phyloP scores from a whole-genome alignment of 2,888 invertebrate genomes.

The Steromphala cineraria region DNA sequence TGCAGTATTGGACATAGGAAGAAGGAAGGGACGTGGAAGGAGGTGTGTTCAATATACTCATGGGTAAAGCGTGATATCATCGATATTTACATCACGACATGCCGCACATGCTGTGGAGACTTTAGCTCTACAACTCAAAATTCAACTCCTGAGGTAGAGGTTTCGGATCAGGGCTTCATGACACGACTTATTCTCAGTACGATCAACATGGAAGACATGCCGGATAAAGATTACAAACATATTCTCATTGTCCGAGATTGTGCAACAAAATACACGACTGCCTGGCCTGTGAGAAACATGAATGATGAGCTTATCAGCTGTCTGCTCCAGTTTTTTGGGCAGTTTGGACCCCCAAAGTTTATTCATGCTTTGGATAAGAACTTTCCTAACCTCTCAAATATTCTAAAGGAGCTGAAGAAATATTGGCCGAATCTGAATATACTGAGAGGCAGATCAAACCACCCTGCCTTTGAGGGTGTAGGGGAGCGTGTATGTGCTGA shows the following conservation, averaged over 20 bases:
- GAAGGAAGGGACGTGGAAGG: not conserved
- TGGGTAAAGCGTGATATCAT: not conserved
- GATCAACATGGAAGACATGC: slow-evolving; percentile 11
- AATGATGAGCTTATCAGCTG: not conserved
- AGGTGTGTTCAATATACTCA: not conserved
- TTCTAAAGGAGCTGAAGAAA: not conserved
- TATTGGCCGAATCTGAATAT: not conserved
- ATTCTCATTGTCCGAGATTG: not conserved
- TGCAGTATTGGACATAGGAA: not conserved
- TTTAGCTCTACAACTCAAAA: too few relatives aligned
- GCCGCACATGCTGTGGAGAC: not conserved
- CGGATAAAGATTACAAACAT: not conserved
- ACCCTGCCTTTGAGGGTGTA: not conserved
- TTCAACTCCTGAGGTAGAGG: not conserved
- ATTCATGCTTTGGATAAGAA: not conserved
- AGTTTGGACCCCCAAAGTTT: not conserved
- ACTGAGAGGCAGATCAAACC: not conserved
- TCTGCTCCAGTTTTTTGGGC: not conserved
- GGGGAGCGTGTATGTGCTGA: not conserved
- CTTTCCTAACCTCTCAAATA: not conserved
- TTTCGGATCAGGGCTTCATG: not conserved
- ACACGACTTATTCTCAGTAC: not conserved
- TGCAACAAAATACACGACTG: not conserved
- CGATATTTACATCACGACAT: slow-evolving; percentile 6
- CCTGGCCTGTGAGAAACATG: not conserved